These are phyloP conservation scores for Tanypteryx hageni DNA, from an alignment of 2,888 invertebrate genomes.

Conservation along the genomic window DNA sequence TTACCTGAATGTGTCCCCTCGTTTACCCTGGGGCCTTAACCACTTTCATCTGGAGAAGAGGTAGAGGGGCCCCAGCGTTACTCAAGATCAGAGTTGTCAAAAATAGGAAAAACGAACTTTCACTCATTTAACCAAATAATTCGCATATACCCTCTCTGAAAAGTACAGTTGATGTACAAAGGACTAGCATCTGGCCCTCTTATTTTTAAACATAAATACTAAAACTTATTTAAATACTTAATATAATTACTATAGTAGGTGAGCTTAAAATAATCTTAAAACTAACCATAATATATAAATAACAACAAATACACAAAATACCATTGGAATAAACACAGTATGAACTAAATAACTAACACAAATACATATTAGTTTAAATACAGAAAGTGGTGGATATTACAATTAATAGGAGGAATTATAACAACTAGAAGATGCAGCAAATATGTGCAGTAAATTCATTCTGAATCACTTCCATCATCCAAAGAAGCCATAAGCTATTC, in stretches of 20 bases:
- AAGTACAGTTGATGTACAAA: slow-evolving; percentile 11
- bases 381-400: too few species aligned
- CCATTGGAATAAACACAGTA: neutral
- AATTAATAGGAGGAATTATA: too few species aligned
- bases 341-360: neutral
- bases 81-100: slow-evolving; percentile 60
- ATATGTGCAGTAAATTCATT: too few species aligned
- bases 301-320: neutral
- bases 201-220: neutral
- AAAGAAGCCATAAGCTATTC: too few species aligned
- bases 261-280: neutral
- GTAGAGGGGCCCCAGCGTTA: slow-evolving; percentile 63
- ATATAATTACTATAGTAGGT: neutral
- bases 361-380: neutral
- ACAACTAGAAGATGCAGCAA: too few species aligned
- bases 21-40: slow-evolving; percentile 63
- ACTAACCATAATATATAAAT: neutral
- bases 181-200: neutral
- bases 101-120: slow-evolving; percentile 59
- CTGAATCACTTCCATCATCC: too few species aligned
- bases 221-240: too few species aligned
- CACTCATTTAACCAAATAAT: slow-evolving; percentile 51
- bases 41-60: slow-evolving; percentile 64
- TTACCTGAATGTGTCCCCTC: slow-evolving; percentile 62
- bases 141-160: slow-evolving; percentile 47